These are phyloP conservation scores for Halictus ligatus DNA, from an alignment of 2,888 invertebrate genomes.

Conservation along the genomic window DNA sequence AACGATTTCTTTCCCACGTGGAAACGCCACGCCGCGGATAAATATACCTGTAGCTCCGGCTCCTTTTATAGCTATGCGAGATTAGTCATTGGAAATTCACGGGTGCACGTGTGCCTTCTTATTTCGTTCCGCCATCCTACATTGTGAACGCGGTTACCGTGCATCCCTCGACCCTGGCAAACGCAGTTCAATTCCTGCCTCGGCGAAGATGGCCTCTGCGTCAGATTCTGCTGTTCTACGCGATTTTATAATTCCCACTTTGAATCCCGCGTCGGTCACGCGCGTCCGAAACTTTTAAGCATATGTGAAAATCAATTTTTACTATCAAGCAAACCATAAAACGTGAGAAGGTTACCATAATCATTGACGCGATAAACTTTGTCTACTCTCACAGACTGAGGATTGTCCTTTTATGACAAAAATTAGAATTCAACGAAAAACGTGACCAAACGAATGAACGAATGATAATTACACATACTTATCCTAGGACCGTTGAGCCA, in stretches of 20 bases:
- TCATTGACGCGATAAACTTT: too few relatives aligned
- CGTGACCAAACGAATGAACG: too few relatives aligned
- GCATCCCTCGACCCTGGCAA: not conserved
- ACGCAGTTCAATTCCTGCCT: not conserved
- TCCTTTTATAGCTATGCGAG: conserved; percentile 60
- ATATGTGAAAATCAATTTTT: too few relatives aligned
- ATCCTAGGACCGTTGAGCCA: too few relatives aligned
- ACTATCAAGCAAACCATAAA: too few relatives aligned
- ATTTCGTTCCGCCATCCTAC: conserved; percentile 17
- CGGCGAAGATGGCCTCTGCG: not conserved
- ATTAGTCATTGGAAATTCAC: conserved; percentile 62
- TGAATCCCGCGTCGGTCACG: too few relatives aligned
- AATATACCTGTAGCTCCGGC: conserved; percentile 67
- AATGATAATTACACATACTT: too few relatives aligned
- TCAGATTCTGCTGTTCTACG: not conserved
- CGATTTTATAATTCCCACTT: not conserved
- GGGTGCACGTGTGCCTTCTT: conserved; percentile 50
- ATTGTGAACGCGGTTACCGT: not conserved
- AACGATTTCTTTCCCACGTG: conserved; percentile 75
- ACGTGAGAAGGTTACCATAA: too few relatives aligned
- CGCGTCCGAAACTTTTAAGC: too few relatives aligned
- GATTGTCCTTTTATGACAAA: too few relatives aligned
- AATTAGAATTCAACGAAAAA: too few relatives aligned
- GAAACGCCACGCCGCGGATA: conserved; percentile 65
- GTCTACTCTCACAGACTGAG: too few relatives aligned